Percentiles rank a stretch among this genome's conserved stretches.
phyloP scores from a whole-genome alignment of 2,888 invertebrate species.

The Coenonympha glycerion region DNA sequence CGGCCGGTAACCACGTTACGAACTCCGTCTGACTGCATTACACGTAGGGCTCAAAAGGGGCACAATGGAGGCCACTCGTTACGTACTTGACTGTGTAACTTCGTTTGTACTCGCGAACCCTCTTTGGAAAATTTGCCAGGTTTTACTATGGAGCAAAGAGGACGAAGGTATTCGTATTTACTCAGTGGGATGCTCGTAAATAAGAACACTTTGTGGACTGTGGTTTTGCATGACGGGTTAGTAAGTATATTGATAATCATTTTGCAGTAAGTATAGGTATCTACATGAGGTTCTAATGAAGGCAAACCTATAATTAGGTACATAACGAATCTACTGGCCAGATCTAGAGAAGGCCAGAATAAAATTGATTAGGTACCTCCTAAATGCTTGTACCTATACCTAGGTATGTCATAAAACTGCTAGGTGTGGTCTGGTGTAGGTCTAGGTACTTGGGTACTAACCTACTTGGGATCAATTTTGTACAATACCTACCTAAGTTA shows the following conservation, averaged over 20 bases:
- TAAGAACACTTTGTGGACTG: slow-evolving; percentile 22
- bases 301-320: too few species aligned
- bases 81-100: slow-evolving; percentile 75
- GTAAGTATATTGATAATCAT: slow-evolving; percentile 6
- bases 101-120: slow-evolving; percentile 61
- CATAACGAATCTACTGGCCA: too few species aligned
- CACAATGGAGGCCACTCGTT: slow-evolving; percentile 68
- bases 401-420: too few species aligned
- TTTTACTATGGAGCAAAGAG: slow-evolving; percentile 34
- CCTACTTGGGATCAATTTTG: too few species aligned
- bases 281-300: neutral
- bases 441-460: too few species aligned
- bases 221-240: slow-evolving; percentile 15
- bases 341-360: too few species aligned
- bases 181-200: too few species aligned
- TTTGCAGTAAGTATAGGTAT: neutral
- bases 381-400: too few species aligned
- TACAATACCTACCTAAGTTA: too few species aligned
- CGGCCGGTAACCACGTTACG: slow-evolving; percentile 62
- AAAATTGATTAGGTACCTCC: too few species aligned
- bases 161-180: too few species aligned
- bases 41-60: slow-evolving; percentile 50
- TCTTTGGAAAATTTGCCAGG: slow-evolving; percentile 27
- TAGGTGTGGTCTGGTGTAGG: too few species aligned
- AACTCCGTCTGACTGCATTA: slow-evolving; percentile 40